Conservation (phyloP, 1,140 invertebrate species). For the Brachionus rubens region DNA sequence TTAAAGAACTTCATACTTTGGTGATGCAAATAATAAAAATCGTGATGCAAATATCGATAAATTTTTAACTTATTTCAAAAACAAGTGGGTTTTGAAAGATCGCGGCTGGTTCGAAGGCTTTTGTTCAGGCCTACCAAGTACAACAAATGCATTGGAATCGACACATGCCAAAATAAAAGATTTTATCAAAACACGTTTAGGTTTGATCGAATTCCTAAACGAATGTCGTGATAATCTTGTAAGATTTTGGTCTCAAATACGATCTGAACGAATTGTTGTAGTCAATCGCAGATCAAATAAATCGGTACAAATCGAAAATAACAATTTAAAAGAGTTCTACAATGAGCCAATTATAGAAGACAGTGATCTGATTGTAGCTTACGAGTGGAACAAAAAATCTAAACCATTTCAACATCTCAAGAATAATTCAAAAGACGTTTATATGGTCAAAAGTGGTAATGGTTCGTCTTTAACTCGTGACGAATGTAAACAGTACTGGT, state of each 20-base stretch:
- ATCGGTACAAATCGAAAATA: background rate
- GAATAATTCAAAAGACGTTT: too few relatives aligned
- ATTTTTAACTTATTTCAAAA: background rate
- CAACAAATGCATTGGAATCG: background rate
- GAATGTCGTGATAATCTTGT: background rate
- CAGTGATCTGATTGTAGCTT: background rate
- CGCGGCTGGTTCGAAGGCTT: background rate
- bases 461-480: background rate
- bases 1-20: background rate
- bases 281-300: background rate
- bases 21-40: background rate
- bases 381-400: conserved; percentile 2
- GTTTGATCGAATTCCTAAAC: too few relatives aligned
- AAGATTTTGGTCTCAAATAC: background rate
- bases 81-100: background rate
- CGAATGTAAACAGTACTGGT: background rate
- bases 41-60: background rate
- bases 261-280: background rate
- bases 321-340: background rate
- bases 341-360: conserved; percentile 2
- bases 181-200: background rate
- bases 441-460: background rate
- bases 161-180: background rate
- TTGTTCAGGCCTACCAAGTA: background rate
- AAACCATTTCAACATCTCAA: conserved; percentile 4